Evolutionary conservation across 1,140 invertebrate genomes (phyloP).

Genomic region (Drosophila miranda): DNA sequence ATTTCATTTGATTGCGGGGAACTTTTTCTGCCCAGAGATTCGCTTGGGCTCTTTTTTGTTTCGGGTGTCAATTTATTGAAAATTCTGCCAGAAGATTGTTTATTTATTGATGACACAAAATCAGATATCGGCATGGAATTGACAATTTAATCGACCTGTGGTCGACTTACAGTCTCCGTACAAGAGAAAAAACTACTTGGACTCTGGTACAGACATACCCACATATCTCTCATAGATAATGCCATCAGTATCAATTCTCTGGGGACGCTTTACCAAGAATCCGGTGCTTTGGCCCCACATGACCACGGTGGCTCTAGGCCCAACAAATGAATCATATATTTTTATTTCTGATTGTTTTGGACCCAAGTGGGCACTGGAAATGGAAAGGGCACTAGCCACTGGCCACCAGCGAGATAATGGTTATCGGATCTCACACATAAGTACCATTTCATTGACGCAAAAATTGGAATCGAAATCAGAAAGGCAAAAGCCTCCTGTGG

Average conservation of each 20-base stretch:
- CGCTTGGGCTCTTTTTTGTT: too few species aligned
- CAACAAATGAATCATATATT: constrained; percentile 22
- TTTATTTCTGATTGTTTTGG: background rate
- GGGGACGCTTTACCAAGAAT: background rate
- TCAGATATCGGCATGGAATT: too few species aligned
- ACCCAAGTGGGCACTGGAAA: constrained; percentile 7
- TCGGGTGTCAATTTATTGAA: too few species aligned
- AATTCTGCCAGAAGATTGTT: too few species aligned
- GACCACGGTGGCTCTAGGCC: constrained; percentile 1
- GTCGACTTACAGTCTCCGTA: background rate
- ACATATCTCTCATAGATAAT: constrained; percentile 8
- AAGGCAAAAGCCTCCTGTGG: constrained; percentile 17
- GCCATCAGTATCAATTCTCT: background rate
- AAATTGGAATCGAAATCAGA: constrained; percentile 21
- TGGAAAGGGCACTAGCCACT: constrained; percentile 18
- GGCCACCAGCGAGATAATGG: constrained; percentile 27
- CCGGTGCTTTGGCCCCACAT: constrained; percentile 32
- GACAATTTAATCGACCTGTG: too few species aligned
- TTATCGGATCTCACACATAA: constrained; percentile 35
- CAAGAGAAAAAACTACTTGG: constrained; percentile 7
- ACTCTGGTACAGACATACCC: too few species aligned
- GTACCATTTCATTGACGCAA: constrained; percentile 23
- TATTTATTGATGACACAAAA: too few species aligned
- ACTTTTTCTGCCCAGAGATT: constrained; percentile 1
- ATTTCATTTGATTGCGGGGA: background rate